Evolutionary conservation across 2,113 vertebrate genomes (phyloP).

Genomic region (Apeltes quadracus): DNA sequence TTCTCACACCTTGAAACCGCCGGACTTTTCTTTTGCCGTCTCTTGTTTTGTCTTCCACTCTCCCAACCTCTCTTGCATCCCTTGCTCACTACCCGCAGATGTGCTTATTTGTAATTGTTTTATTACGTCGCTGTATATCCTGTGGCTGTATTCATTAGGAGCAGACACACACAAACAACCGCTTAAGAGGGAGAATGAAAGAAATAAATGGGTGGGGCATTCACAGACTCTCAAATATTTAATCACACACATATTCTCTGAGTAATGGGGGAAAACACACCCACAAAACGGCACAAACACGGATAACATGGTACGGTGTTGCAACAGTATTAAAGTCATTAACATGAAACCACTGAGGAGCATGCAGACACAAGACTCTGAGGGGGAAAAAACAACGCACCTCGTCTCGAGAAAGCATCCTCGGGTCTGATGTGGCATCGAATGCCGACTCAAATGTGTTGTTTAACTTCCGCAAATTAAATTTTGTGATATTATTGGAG

Average conservation of each 20-base stretch:
- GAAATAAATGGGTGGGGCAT: conserved; percentile 21
- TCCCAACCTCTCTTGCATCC: background rate
- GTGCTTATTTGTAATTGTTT: conserved; percentile 40
- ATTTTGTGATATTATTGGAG: background rate
- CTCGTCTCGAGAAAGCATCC: conserved; percentile 22
- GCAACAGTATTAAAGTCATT: conserved; percentile 26
- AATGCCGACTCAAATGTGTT: conserved; percentile 21
- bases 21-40: background rate
- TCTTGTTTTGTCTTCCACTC: background rate
- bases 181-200: conserved; percentile 22
- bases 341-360: conserved; percentile 22
- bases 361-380: conserved; percentile 19
- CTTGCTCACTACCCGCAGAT: conserved; percentile 26
- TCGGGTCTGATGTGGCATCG: conserved; percentile 28
- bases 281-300: conserved; percentile 31
- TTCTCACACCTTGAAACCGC: conserved; percentile 56
- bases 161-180: conserved; percentile 47
- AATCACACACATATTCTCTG: conserved; percentile 28
- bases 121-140: conserved; percentile 40
- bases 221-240: conserved; percentile 38
- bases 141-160: conserved; percentile 40
- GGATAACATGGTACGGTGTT: conserved; percentile 38
- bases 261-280: conserved; percentile 45
- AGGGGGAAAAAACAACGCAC: conserved; percentile 19
- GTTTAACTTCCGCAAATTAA: background rate